phyloP scores from a whole-genome alignment of 2,888 invertebrate genomes.

The Mylabris sibirica region DNA sequence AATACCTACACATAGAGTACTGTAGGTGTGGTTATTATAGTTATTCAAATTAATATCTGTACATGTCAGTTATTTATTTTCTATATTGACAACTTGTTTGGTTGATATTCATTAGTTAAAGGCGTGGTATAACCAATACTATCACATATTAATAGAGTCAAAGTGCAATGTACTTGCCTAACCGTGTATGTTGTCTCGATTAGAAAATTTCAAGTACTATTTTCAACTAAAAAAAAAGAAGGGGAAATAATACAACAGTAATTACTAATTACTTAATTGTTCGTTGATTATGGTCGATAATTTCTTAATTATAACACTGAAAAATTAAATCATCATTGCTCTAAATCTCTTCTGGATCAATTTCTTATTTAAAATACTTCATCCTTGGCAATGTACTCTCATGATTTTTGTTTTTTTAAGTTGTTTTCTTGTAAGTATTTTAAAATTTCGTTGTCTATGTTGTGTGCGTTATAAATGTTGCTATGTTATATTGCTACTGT shows the following conservation, averaged over 20 bases:
- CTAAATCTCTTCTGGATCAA: no score
- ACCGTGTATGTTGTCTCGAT: constrained; percentile 30
- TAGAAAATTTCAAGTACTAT: constrained; percentile 23
- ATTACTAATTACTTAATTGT: background rate
- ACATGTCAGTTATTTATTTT: constrained; percentile 3
- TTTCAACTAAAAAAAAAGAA: no score
- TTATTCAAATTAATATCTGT: constrained; percentile 18
- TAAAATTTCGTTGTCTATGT: background rate
- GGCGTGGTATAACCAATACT: constrained; percentile 51
- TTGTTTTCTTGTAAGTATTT: background rate
- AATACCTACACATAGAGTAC: constrained; percentile 8
- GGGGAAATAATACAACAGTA: background rate
- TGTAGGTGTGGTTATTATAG: constrained; percentile 30
- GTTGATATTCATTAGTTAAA: constrained; percentile 29
- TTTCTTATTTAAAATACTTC: no score
- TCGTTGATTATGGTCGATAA: background rate
- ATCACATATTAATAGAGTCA: constrained; percentile 54
- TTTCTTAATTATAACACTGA: no score
- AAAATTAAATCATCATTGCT: no score
- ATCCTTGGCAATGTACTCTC: no score
- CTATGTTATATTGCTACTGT: background rate
- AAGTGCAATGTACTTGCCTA: constrained; percentile 50
- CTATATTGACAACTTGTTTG: constrained; percentile 22
- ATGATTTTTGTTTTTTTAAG: no score
- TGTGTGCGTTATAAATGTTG: background rate